A percentile compares a stretch with the other conserved stretches of the same genome.
These are phyloP conservation scores for Coilia nasus DNA, from an alignment of 2,797 vertebrate species.

Conservation along the genomic window DNA sequence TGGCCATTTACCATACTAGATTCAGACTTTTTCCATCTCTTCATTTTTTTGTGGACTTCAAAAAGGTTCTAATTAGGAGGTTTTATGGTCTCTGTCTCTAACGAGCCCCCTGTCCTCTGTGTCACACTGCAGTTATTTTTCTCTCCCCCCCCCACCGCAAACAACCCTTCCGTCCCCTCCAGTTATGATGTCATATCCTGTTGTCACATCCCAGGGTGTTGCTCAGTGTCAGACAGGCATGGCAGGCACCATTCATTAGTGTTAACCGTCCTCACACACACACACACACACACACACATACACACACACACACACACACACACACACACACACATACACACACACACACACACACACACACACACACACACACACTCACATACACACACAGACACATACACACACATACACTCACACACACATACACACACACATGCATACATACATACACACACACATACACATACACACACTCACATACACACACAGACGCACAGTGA, in stretches of 20 bases:
- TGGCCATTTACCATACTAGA: background rate
- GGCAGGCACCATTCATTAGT: background rate
- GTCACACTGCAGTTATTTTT: background rate
- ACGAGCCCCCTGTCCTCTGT: background rate
- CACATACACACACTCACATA: background rate
- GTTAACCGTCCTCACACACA: background rate
- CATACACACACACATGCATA: background rate
- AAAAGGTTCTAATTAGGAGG: conserved; percentile 8
- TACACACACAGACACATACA: background rate
- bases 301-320: conserved; percentile 1
- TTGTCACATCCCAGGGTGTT: conserved; percentile 37
- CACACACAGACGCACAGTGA: too few species aligned
- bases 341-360: background rate
- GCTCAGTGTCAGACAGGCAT: conserved; percentile 13
- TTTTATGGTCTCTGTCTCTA: background rate
- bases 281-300: background rate
- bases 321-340: background rate
- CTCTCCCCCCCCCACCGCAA: background rate
- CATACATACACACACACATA: background rate
- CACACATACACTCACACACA: background rate
- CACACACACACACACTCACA: background rate
- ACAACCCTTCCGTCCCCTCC: conserved; percentile 48
- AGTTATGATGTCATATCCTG: conserved; percentile 55
- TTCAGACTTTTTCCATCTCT: background rate
- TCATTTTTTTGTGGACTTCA: background rate